These are phyloP conservation scores for Danio tinwini DNA, from an alignment of 2,797 vertebrate species.

Conservation along the genomic window DNA sequence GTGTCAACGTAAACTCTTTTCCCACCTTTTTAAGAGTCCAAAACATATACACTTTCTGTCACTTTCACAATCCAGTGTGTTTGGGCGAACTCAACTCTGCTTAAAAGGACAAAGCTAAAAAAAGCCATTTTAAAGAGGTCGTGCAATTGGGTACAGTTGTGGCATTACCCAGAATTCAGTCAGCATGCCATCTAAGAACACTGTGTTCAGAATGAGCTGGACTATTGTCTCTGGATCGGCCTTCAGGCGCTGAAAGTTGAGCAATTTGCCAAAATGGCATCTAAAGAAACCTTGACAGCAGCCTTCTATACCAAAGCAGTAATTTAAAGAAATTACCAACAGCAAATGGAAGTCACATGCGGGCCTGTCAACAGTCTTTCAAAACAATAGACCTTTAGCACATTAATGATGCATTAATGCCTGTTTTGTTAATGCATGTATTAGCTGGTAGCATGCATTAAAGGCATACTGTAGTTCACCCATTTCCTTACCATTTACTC, in stretches of 20 bases:
- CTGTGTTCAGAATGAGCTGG: constrained; percentile 59
- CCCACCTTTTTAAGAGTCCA: background rate
- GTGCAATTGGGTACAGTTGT: constrained; percentile 68
- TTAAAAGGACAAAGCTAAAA: constrained; percentile 65
- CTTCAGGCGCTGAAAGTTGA: constrained; percentile 22
- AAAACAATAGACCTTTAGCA: no score
- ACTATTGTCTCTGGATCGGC: constrained; percentile 49
- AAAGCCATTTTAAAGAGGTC: constrained; percentile 67
- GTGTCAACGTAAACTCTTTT: background rate
- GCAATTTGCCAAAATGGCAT: constrained; percentile 14
- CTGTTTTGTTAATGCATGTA: background rate
- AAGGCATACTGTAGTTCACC: no score
- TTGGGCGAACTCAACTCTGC: constrained; percentile 55
- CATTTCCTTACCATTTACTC: no score
- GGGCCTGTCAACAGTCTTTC: background rate
- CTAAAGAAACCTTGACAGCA: constrained; percentile 14
- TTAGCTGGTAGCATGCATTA: no score
- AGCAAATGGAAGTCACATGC: constrained; percentile 37
- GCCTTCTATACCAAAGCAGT: constrained; percentile 1
- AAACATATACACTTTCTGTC: constrained; percentile 10
- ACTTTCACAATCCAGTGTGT: constrained; percentile 9
- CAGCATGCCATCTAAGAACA: constrained; percentile 75
- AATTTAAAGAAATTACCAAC: constrained; percentile 22
- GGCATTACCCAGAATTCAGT: constrained; percentile 70
- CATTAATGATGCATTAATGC: background rate